Conservation (phyloP, 1,140 invertebrate species). For the Battus philenor region DNA sequence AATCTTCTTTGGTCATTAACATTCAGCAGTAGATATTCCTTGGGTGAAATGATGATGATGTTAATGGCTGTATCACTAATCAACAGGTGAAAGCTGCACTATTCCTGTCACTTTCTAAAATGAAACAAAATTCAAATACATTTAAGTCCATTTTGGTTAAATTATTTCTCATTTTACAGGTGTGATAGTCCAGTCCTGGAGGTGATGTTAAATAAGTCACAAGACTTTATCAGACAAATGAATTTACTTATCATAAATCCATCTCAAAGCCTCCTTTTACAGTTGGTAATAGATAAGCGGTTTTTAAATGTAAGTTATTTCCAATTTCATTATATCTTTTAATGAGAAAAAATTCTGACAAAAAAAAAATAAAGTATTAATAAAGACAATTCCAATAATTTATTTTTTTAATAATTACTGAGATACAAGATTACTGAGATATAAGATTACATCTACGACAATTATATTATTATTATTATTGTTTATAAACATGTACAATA, state of each 20-base stretch:
- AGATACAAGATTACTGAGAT: neutral
- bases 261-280: constrained; percentile 24
- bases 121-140: no score
- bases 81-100: no score
- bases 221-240: constrained; percentile 27
- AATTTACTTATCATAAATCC: constrained; percentile 26
- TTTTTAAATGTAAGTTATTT: constrained; percentile 46
- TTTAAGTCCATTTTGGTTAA: no score
- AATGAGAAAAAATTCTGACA: no score
- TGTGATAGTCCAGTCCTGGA: constrained; percentile 31
- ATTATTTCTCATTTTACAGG: no score
- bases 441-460: neutral
- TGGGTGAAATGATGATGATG: no score
- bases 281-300: constrained; percentile 30
- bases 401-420: neutral
- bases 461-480: neutral
- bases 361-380: neutral
- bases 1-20: no score
- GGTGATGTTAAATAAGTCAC: constrained; percentile 23
- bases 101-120: no score
- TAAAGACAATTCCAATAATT: constrained; percentile 11
- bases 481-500: neutral
- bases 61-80: no score
- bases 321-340: no score
- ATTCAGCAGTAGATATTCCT: no score